Evolutionary conservation across 2,797 vertebrate genomes (phyloP).

Genomic region (Hippoglossus hippoglossus): DNA sequence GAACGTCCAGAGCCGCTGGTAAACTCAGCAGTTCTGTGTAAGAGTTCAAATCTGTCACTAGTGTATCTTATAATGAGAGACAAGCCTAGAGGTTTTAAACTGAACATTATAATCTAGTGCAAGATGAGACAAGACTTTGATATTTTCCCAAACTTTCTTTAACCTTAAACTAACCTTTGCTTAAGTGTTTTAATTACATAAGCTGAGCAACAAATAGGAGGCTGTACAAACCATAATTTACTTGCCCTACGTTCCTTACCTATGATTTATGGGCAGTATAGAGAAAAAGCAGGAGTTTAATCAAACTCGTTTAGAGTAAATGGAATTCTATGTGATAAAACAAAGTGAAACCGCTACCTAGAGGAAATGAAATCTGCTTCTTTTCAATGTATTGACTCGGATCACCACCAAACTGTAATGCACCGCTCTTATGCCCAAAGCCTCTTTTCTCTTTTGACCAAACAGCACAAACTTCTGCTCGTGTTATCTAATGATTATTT

Average conservation of each 20-base stretch:
- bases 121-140: not conserved
- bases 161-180: not conserved
- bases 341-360: not conserved
- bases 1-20: not conserved
- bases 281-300: not conserved
- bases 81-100: too few relatives aligned
- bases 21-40: not conserved
- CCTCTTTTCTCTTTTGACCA: not conserved
- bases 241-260: not conserved
- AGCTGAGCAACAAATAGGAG: not conserved
- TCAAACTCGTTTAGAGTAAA: not conserved
- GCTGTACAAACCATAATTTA: not conserved
- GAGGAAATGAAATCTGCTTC: conserved; percentile 21
- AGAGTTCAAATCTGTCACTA: conserved; percentile 1
- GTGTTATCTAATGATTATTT: too few relatives aligned
- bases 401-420: not conserved
- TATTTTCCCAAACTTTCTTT: not conserved
- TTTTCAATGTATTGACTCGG: conserved; percentile 15
- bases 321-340: too few relatives aligned
- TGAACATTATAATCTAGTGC: not conserved
- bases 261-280: not conserved
- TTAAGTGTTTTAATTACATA: not conserved
- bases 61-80: not conserved
- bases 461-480: conserved; percentile 10
- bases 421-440: too few relatives aligned